Conservation (phyloP, 2,888 invertebrate species). For the Tyria jacobaeae region DNA sequence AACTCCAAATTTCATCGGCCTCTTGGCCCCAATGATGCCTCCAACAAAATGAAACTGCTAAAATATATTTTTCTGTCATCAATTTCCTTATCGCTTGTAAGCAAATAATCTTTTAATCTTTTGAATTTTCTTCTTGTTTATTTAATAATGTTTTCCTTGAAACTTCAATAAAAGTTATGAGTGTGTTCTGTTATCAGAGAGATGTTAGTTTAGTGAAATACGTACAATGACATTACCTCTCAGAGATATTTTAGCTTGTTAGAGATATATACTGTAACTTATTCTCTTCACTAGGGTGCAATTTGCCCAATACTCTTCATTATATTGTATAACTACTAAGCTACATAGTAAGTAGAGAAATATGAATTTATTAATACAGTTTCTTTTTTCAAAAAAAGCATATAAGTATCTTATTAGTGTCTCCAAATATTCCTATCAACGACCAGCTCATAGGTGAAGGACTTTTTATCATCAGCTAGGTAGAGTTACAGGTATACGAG, state of each 20-base stretch:
- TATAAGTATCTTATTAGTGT: too few relatives aligned
- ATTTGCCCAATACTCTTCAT: too few relatives aligned
- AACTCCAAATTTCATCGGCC: slow-evolving; percentile 36
- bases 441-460: too few relatives aligned
- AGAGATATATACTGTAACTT: background rate
- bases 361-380: too few relatives aligned
- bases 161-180: background rate
- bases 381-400: too few relatives aligned
- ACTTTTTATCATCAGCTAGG: too few relatives aligned
- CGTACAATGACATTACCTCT: background rate
- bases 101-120: slow-evolving; percentile 22
- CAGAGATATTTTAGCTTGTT: too few relatives aligned
- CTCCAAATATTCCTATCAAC: too few relatives aligned
- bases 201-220: background rate
- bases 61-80: slow-evolving; percentile 45
- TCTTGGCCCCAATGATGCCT: slow-evolving; percentile 45
- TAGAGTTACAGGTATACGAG: too few relatives aligned
- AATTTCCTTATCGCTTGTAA: slow-evolving; percentile 34
- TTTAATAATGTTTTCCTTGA: slow-evolving; percentile 5
- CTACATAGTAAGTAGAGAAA: too few relatives aligned
- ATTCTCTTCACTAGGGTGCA: too few relatives aligned
- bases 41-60: slow-evolving; percentile 31
- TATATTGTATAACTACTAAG: too few relatives aligned
- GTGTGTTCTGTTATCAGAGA: background rate
- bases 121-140: slow-evolving; percentile 8